Conservation (phyloP, 1,140 invertebrate species). For the Agraylea sexmaculata region DNA sequence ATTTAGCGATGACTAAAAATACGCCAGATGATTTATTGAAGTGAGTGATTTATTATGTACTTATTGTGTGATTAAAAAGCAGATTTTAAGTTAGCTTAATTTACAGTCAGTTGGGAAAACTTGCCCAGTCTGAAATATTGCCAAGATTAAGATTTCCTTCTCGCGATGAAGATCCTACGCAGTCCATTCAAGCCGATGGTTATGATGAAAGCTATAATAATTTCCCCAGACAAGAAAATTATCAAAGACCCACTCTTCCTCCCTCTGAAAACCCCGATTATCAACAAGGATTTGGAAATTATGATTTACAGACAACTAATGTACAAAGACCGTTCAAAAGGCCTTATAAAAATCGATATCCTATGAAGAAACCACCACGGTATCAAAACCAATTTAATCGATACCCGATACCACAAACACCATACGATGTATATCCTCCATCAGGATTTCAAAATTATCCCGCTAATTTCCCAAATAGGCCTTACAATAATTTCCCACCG, state of each 20-base stretch:
- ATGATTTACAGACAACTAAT: neutral
- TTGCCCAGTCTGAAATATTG: conserved; percentile 7
- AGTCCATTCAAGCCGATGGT: conserved; percentile 1
- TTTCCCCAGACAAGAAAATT: neutral
- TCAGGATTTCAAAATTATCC: neutral
- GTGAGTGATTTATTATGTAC: too few species aligned
- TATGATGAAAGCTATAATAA: conserved; percentile 11
- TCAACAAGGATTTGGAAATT: neutral
- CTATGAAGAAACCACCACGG: conserved; percentile 11
- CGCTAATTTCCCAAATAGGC: neutral
- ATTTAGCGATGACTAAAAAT: too few species aligned
- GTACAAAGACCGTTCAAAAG: conserved; percentile 10
- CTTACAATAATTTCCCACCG: conserved; percentile 1
- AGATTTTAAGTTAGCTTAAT: conserved; percentile 1
- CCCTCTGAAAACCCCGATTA: too few species aligned
- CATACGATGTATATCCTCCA: conserved; percentile 13
- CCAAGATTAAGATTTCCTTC: conserved; percentile 15
- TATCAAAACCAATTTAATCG: conserved; percentile 7
- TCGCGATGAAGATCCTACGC: conserved; percentile 8
- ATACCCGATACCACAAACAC: conserved; percentile 3
- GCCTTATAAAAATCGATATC: conserved; percentile 11
- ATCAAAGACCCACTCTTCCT: too few species aligned
- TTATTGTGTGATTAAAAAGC: too few species aligned
- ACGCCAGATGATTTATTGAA: too few species aligned
- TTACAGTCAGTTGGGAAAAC: conserved; percentile 13